These are phyloP conservation scores for Aepyceros melampus DNA, from an alignment of 2,113 vertebrate species.

Conservation along the genomic window DNA sequence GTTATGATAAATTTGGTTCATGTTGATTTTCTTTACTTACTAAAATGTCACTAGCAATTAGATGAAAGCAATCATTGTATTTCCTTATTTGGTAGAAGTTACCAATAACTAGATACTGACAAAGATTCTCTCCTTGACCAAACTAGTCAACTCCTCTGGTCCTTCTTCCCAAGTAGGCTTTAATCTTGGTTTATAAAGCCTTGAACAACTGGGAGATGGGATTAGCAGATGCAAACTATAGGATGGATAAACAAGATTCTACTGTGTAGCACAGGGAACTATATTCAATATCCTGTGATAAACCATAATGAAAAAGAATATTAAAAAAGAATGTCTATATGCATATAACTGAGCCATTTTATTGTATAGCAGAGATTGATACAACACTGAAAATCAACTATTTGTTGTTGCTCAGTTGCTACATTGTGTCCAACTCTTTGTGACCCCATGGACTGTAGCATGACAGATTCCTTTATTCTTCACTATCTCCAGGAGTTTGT, in stretches of 20 bases:
- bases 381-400: background rate
- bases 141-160: background rate
- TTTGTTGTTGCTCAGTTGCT: background rate
- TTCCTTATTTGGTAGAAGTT: background rate
- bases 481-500: background rate
- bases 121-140: background rate
- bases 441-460: background rate
- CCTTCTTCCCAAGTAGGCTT: background rate
- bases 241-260: background rate
- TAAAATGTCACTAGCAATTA: background rate
- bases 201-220: background rate
- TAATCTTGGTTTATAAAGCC: background rate
- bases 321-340: background rate
- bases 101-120: background rate
- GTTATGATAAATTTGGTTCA: background rate
- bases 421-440: background rate
- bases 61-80: background rate
- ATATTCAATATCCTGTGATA: background rate
- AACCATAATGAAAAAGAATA: background rate
- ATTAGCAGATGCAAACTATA: background rate
- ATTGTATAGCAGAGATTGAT: background rate
- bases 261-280: background rate
- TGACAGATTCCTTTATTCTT: background rate
- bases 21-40: background rate
- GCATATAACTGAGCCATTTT: background rate